These are phyloP conservation scores for Macrochelys suwanniensis DNA, from an alignment of 2,797 vertebrate species.

Conservation along the genomic window DNA sequence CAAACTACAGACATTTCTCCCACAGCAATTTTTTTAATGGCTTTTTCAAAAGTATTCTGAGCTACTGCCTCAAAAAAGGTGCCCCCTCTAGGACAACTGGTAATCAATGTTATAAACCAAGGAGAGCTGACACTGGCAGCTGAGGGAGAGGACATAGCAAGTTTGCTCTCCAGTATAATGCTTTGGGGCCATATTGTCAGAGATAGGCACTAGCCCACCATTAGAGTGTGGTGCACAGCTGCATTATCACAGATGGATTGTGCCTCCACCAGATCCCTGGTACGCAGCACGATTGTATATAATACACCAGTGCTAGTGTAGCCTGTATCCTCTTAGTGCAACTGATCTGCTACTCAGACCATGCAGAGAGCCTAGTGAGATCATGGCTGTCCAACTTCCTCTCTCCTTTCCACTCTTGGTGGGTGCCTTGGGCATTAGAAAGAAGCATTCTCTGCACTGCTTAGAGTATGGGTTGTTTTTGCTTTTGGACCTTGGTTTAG, in stretches of 20 bases:
- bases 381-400: no score
- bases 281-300: background rate
- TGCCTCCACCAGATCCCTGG: no score
- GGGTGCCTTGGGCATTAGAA: no score
- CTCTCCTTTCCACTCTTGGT: no score
- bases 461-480: no score
- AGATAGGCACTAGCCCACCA: background rate
- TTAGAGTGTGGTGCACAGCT: background rate
- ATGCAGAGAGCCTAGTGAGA: no score
- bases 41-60: conserved; percentile 2
- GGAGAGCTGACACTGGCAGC: background rate
- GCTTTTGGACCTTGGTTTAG: background rate
- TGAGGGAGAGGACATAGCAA: background rate
- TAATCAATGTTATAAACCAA: background rate
- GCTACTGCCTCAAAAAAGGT: background rate
- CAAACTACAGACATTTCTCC: background rate
- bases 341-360: no score
- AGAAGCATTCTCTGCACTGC: no score
- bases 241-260: background rate
- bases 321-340: no score
- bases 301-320: background rate
- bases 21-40: background rate
- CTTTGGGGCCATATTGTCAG: background rate
- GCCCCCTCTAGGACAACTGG: background rate
- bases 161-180: background rate